Conservation (phyloP, 2,113 vertebrate species). For the Smithornis capensis region DNA sequence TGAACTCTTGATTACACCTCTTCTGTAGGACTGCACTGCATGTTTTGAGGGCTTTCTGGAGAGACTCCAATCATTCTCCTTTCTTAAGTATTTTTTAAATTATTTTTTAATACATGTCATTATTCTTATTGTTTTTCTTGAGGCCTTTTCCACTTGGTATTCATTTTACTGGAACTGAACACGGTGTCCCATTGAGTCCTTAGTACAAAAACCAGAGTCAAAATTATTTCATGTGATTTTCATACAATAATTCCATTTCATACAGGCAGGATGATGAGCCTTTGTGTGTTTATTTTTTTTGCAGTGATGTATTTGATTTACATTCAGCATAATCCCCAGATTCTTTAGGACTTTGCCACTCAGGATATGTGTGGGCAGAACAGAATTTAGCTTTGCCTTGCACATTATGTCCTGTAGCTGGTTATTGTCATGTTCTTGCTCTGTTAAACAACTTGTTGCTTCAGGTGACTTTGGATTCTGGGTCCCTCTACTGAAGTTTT, state of each 20-base stretch:
- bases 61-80: not conserved
- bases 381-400: not conserved
- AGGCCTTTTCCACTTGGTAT: not conserved
- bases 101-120: not conserved
- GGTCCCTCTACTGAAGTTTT: not conserved
- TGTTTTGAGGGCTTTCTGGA: not conserved
- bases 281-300: not conserved
- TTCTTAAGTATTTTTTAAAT: not conserved
- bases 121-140: not conserved
- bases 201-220: not conserved
- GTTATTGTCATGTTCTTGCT: not conserved
- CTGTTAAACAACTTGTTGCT: not conserved
- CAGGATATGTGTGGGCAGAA: not conserved
- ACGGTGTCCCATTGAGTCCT: not conserved
- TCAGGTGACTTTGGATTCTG: not conserved
- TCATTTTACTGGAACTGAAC: not conserved
- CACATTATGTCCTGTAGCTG: not conserved
- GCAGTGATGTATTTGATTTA: accelerated
- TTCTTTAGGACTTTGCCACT: not conserved
- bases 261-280: not conserved
- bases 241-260: not conserved
- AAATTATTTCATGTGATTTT: not conserved
- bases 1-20: not conserved
- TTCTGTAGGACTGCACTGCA: not conserved
- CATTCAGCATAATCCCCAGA: not conserved